phyloP scores from a whole-genome alignment of 2,797 vertebrate genomes.

The Cossypha caffra region DNA sequence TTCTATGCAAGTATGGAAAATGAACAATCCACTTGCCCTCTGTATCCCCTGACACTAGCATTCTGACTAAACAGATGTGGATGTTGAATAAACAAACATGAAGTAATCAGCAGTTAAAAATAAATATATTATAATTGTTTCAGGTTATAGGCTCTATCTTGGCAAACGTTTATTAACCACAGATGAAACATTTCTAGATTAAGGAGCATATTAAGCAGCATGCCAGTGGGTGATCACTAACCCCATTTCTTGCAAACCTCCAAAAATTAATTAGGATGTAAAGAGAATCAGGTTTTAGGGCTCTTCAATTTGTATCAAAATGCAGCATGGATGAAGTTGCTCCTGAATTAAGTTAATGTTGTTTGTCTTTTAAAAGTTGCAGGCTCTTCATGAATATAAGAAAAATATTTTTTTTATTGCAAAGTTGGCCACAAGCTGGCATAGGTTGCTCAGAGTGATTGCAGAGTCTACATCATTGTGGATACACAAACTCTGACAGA shows the following conservation, averaged over 20 bases:
- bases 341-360: background rate
- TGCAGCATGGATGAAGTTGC: background rate
- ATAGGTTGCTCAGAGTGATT: background rate
- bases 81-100: background rate
- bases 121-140: background rate
- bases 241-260: background rate
- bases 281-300: background rate
- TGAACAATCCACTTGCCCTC: background rate
- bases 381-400: background rate
- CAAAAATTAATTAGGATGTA: background rate
- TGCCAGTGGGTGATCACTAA: background rate
- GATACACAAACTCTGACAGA: background rate
- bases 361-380: background rate
- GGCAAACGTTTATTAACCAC: background rate
- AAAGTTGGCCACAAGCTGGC: background rate
- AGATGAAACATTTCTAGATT: background rate
- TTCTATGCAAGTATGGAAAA: background rate
- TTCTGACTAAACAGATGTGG: background rate
- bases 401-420: background rate
- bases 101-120: background rate
- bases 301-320: background rate
- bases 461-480: background rate
- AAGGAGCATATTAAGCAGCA: background rate
- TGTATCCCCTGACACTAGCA: background rate
- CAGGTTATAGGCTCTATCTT: background rate